Evolutionary conservation across 2,888 invertebrate genomes (phyloP).

Genomic region (Diloba caeruleocephala): DNA sequence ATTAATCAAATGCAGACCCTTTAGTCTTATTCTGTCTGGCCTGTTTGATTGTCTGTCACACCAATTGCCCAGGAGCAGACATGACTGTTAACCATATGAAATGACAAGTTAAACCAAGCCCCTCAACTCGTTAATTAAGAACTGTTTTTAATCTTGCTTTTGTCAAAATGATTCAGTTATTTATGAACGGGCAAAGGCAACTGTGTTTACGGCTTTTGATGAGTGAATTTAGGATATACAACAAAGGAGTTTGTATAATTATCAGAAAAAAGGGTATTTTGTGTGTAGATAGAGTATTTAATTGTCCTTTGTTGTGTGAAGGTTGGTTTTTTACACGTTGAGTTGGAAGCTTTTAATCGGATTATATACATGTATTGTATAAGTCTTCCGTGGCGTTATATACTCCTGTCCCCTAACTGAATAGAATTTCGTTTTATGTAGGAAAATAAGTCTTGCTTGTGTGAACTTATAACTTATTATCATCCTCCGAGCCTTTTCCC

Average conservation of each 20-base stretch:
- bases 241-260: slow-evolving; percentile 14
- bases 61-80: slow-evolving; percentile 65
- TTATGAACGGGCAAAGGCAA: slow-evolving; percentile 4
- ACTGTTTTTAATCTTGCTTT: slow-evolving; percentile 38
- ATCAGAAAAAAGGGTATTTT: background rate
- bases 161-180: slow-evolving; percentile 8
- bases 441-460: no score
- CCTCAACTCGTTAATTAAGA: slow-evolving; percentile 48
- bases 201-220: slow-evolving; percentile 8
- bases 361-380: slow-evolving; percentile 41
- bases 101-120: slow-evolving; percentile 52
- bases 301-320: slow-evolving; percentile 7
- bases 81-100: slow-evolving; percentile 59
- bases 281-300: background rate
- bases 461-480: no score
- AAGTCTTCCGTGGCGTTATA: slow-evolving; percentile 20
- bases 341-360: slow-evolving; percentile 30
- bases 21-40: slow-evolving; percentile 74
- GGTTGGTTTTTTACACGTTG: slow-evolving; percentile 1
- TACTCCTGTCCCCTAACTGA: no score
- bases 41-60: slow-evolving; percentile 63
- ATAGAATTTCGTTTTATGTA: no score
- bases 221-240: background rate
- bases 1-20: slow-evolving; percentile 58
- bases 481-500: no score